A percentile compares a stretch with the other conserved stretches of the same genome.
These are phyloP conservation scores for Pogoniulus pusillus DNA, from an alignment of 2,797 vertebrate genomes.

Conservation along the genomic window DNA sequence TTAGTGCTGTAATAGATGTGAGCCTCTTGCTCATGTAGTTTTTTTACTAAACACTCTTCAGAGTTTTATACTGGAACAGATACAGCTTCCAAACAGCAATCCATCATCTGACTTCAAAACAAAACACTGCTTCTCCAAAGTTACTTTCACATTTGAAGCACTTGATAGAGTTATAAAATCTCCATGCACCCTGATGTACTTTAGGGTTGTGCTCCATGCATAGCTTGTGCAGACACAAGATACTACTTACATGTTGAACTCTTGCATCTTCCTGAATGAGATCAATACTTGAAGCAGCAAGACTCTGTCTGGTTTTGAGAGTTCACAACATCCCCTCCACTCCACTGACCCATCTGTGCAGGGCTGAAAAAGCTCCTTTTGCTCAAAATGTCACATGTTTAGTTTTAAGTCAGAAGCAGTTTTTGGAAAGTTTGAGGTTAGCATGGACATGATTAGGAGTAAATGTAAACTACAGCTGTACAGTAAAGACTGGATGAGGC, in stretches of 20 bases:
- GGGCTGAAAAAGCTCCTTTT: neutral
- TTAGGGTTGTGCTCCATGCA: neutral
- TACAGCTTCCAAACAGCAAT: neutral
- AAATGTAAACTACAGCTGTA: neutral
- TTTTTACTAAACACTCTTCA: neutral
- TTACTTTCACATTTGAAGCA: neutral
- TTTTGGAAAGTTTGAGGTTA: slow-evolving; percentile 40
- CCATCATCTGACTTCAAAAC: neutral
- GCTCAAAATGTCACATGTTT: neutral
- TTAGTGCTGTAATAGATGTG: neutral
- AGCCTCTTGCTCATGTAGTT: neutral
- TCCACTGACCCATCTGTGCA: neutral
- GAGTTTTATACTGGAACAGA: neutral
- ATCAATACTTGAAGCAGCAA: neutral
- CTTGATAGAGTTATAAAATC: neutral
- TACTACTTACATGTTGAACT: neutral
- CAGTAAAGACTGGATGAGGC: neutral
- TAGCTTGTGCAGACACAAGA: neutral
- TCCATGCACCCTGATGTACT: neutral
- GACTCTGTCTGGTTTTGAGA: neutral
- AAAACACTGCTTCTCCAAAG: neutral
- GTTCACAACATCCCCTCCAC: neutral
- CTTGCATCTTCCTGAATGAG: neutral
- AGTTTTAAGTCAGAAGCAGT: neutral
- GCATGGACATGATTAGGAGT: neutral